phyloP scores from a whole-genome alignment of 2,113 vertebrate species.

The Dolichotis patagonum region DNA sequence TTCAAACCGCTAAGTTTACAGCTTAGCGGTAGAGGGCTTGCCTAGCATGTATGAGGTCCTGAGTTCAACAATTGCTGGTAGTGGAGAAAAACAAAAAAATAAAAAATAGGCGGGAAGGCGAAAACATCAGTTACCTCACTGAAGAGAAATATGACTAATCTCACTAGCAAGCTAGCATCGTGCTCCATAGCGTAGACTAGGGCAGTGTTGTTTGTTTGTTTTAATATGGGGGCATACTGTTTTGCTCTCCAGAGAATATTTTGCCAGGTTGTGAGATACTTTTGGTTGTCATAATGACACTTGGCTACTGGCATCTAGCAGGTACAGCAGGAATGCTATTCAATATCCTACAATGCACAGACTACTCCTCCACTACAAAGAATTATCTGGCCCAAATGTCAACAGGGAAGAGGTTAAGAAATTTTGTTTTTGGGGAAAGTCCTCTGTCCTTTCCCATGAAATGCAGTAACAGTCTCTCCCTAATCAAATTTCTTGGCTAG shows the following conservation, averaged over 20 bases:
- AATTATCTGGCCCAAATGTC: not conserved
- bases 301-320: not conserved
- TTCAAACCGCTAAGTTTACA: not conserved
- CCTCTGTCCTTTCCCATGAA: conserved; percentile 1
- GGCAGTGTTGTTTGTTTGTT: not conserved
- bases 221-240: not conserved
- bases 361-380: not conserved
- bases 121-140: not conserved
- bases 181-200: not conserved
- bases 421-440: not conserved
- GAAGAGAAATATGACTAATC: not conserved
- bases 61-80: not conserved
- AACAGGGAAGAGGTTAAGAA: not conserved
- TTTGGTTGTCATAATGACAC: not conserved
- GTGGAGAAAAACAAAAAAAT: not conserved
- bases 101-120: not conserved
- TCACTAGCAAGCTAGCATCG: not conserved
- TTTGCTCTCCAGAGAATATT: not conserved
- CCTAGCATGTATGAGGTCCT: not conserved
- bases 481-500: not conserved
- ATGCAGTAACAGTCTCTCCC: conserved; percentile 34
- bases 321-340: not conserved
- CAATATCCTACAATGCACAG: not conserved
- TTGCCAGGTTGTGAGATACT: conserved; percentile 17
- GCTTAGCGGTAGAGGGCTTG: not conserved